These are phyloP conservation scores for Spinus olivaceus DNA, from an alignment of 2,797 vertebrate genomes.

Conservation along the genomic window DNA sequence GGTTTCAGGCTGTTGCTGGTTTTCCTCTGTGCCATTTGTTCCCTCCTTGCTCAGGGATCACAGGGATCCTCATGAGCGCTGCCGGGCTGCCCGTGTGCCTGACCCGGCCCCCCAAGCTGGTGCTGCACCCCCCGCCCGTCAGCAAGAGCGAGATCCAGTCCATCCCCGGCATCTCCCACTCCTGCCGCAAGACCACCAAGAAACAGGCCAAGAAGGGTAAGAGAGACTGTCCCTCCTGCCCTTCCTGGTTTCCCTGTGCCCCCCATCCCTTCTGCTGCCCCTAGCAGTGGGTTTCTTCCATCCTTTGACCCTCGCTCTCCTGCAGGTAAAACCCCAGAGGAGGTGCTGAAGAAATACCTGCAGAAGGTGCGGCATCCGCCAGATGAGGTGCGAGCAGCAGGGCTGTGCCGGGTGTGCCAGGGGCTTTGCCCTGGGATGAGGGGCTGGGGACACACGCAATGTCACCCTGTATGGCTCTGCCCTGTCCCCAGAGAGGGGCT, in stretches of 20 bases:
- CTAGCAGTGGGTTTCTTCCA: neutral
- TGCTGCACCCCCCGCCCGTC: slow-evolving; percentile 90
- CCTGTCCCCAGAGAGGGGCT: neutral
- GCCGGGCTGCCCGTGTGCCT: slow-evolving; percentile 93
- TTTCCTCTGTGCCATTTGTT: neutral
- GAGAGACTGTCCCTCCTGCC: neutral
- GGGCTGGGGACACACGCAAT: accelerated
- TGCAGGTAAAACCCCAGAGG: slow-evolving; percentile 90
- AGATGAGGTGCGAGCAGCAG: slow-evolving; percentile 81
- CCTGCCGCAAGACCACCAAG: slow-evolving; percentile 92
- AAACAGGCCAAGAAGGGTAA: slow-evolving; percentile 92
- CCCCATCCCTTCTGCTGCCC: neutral
- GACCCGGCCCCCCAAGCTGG: slow-evolving; percentile 90
- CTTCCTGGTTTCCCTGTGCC: too few species aligned
- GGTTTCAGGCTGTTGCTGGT: neutral
- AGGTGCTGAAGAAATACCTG: slow-evolving; percentile 93
- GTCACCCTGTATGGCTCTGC: neutral
- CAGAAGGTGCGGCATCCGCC: slow-evolving; percentile 93
- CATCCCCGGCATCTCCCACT: slow-evolving; percentile 87
- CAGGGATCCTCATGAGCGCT: slow-evolving; percentile 94
- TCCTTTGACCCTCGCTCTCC: neutral
- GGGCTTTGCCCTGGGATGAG: neutral
- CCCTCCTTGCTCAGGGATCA: slow-evolving; percentile 81
- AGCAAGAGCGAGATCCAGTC: slow-evolving; percentile 93
- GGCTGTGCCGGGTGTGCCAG: accelerated